These are phyloP conservation scores for Daktulosphaira vitifoliae DNA, from an alignment of 1,140 invertebrate species.

Conservation along the genomic window DNA sequence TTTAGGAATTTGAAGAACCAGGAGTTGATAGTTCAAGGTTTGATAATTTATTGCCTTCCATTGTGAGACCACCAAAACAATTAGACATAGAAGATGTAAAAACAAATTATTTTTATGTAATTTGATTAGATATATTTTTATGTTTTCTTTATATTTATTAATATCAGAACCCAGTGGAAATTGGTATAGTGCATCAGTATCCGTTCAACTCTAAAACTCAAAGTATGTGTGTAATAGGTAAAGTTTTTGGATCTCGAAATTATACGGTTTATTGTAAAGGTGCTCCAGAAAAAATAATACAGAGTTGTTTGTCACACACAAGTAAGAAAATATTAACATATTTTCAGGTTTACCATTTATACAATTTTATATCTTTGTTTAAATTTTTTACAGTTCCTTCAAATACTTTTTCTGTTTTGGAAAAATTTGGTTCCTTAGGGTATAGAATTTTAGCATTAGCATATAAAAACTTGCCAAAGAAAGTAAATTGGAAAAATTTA, in stretches of 20 bases:
- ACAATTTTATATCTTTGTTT: background rate
- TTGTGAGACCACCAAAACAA: slow-evolving; percentile 57
- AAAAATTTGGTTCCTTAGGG: slow-evolving; percentile 73
- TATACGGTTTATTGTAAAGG: slow-evolving; percentile 83
- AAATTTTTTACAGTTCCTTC: slow-evolving; percentile 47
- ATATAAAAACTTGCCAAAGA: slow-evolving; percentile 54
- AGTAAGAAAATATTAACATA: slow-evolving; percentile 43
- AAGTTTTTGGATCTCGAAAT: slow-evolving; percentile 59
- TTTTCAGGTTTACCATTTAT: background rate
- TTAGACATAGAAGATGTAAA: slow-evolving; percentile 9
- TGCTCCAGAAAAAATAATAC: slow-evolving; percentile 76
- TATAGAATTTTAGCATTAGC: slow-evolving; percentile 80
- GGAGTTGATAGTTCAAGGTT: slow-evolving; percentile 69
- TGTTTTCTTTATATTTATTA: background rate
- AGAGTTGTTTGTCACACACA: slow-evolving; percentile 53
- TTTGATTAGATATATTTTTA: too few relatives aligned
- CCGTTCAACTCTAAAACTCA: slow-evolving; percentile 81
- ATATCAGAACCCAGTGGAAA: slow-evolving; percentile 46
- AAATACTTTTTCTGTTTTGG: slow-evolving; percentile 62
- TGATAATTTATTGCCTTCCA: slow-evolving; percentile 74
- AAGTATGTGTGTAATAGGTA: slow-evolving; percentile 82
- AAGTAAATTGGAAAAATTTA: slow-evolving; percentile 50
- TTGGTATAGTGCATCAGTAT: slow-evolving; percentile 80
- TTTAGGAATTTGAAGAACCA: slow-evolving; percentile 71
- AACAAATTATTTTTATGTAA: background rate